Conservation (phyloP, 2,113 vertebrate genomes). For the Columba janthina region DNA sequence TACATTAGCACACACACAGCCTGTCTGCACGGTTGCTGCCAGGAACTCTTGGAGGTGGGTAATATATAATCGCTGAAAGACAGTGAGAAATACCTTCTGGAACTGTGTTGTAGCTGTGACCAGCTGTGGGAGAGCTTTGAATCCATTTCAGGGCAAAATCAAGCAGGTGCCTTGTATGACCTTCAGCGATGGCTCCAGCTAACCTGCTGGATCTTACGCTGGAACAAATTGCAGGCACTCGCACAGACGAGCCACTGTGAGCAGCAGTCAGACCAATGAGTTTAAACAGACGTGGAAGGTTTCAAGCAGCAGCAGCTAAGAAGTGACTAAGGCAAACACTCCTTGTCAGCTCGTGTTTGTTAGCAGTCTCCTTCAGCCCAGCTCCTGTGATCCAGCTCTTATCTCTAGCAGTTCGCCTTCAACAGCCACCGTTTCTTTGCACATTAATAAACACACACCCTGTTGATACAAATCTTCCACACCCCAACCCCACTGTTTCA, state of each 20-base stretch:
- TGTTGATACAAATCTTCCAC: fast-evolving
- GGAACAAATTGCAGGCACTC: not conserved
- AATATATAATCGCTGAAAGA: not conserved
- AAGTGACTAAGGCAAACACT: not conserved
- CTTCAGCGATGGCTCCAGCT: not conserved
- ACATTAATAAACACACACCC: not conserved
- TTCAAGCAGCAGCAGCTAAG: not conserved
- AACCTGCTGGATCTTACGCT: not conserved
- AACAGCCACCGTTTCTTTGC: not conserved
- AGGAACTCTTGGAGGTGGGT: not conserved
- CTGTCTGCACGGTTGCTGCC: not conserved
- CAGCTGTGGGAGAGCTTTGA: not conserved
- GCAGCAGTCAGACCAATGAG: not conserved
- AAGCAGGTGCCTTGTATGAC: not conserved
- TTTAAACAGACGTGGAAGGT: not conserved
- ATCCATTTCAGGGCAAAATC: not conserved
- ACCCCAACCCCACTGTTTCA: not conserved
- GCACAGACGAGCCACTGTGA: not conserved
- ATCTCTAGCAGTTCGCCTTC: not conserved
- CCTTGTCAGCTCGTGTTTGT: not conserved
- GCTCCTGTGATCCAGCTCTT: not conserved
- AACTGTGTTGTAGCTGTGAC: not conserved
- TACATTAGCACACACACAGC: not conserved
- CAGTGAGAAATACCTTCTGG: not conserved
- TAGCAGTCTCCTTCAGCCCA: not conserved